phyloP scores from a whole-genome alignment of 2,888 invertebrate species.

The Osmoderma eremita region DNA sequence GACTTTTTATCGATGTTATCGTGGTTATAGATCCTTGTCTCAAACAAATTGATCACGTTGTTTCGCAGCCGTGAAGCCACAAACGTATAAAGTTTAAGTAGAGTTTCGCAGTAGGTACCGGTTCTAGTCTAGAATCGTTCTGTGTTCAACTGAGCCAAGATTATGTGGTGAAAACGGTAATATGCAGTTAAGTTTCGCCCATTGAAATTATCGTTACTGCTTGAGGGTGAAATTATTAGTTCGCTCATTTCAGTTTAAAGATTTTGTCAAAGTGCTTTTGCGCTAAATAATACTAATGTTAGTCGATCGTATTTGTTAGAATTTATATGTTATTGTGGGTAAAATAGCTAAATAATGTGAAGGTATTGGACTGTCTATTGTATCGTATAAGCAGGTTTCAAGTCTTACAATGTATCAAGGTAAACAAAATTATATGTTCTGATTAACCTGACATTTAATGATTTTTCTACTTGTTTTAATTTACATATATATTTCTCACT shows the following conservation, averaged over 20 bases:
- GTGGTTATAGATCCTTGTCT: constrained; percentile 35
- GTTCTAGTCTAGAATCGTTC: constrained; percentile 26
- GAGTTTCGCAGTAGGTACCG: constrained; percentile 27
- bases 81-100: constrained; percentile 38
- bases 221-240: constrained; percentile 12
- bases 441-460: too few relatives aligned
- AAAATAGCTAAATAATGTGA: too few relatives aligned
- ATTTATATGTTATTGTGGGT: too few relatives aligned
- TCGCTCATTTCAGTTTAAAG: neutral
- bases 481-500: too few relatives aligned
- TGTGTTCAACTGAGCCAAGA: constrained; percentile 29
- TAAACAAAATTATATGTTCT: too few relatives aligned
- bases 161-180: constrained; percentile 36
- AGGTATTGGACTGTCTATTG: too few relatives aligned
- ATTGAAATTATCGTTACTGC: constrained; percentile 36
- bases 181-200: constrained; percentile 28
- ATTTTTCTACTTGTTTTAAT: too few relatives aligned
- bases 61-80: constrained; percentile 35
- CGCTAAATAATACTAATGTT: too few relatives aligned
- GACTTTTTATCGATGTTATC: constrained; percentile 35
- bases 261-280: constrained; percentile 3
- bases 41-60: constrained; percentile 38
- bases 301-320: too few relatives aligned
- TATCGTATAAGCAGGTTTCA: too few relatives aligned
- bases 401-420: too few relatives aligned